A percentile compares a stretch with the other conserved stretches of the same genome.
phyloP scores from a whole-genome alignment of 2,797 vertebrate species.

The Salmo trutta region DNA sequence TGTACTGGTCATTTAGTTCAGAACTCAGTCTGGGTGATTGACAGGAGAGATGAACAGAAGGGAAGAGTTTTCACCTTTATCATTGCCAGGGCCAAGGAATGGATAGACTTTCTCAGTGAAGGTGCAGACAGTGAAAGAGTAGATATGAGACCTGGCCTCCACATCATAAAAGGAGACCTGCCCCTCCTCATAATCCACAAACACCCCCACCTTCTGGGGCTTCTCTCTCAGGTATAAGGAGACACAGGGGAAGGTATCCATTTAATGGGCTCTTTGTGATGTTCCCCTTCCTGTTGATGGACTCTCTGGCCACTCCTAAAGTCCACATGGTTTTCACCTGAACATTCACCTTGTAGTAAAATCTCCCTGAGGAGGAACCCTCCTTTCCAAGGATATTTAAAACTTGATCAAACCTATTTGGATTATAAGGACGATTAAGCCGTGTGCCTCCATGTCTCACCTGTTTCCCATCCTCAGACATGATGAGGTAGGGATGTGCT shows the following conservation, averaged over 20 bases:
- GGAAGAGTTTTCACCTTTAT: neutral
- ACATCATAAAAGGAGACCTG: too few relatives aligned
- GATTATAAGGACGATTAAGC: neutral
- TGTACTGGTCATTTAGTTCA: neutral
- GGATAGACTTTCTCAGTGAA: neutral
- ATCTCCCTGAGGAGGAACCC: neutral
- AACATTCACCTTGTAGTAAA: conserved; percentile 1
- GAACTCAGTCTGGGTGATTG: neutral
- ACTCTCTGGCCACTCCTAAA: conserved; percentile 13
- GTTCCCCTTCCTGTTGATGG: conserved; percentile 6
- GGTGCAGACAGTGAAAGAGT: neutral
- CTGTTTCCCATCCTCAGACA: too few relatives aligned
- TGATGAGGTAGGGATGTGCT: too few relatives aligned
- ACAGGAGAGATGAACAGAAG: neutral
- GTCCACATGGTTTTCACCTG: conserved; percentile 3
- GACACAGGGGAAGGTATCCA: conserved; percentile 1
- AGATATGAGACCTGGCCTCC: too few relatives aligned
- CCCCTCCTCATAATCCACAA: conserved; percentile 9
- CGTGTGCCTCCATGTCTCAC: neutral
- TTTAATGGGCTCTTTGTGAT: neutral
- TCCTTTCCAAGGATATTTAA: neutral
- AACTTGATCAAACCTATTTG: conserved; percentile 2
- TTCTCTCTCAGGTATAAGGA: conserved; percentile 11
- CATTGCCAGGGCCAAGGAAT: neutral
- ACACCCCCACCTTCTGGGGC: neutral